Percentiles rank a stretch among this genome's conserved stretches.
These are phyloP conservation scores for Ianthella basta DNA, from an alignment of 37 sponge, comb jelly and placozoan genomes.

Conservation along the genomic window DNA sequence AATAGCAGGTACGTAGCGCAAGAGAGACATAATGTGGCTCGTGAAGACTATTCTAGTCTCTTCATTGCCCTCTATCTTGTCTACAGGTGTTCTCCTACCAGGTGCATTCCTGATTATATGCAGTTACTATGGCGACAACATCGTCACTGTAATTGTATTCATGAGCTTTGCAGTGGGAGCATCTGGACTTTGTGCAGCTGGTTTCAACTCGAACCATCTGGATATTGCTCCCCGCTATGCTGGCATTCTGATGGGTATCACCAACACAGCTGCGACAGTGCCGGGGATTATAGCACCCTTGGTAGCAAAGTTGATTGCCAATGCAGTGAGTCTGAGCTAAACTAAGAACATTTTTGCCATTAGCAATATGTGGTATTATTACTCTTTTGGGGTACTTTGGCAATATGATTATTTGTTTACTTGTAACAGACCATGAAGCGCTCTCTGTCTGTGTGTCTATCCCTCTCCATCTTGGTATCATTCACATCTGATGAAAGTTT, in stretches of 20 bases:
- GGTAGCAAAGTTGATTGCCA: constrained; percentile 31
- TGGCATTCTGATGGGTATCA: constrained; percentile 88
- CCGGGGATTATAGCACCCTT: constrained; percentile 69
- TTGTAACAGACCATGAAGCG: too few species aligned
- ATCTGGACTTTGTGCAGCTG: constrained; percentile 56
- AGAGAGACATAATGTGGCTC: too few species aligned
- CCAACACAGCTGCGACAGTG: constrained; percentile 73
- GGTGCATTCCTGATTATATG: constrained; percentile 69
- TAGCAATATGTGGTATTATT: too few species aligned
- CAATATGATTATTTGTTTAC: too few species aligned
- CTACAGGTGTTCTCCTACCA: constrained; percentile 53
- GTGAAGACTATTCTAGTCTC: too few species aligned
- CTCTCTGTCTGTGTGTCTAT: too few species aligned
- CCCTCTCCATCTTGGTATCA: too few species aligned
- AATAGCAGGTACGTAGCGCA: constrained; percentile 30
- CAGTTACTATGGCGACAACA: constrained; percentile 68
- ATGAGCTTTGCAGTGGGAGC: constrained; percentile 70
- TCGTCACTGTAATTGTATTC: constrained; percentile 41
- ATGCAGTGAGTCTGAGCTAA: not conserved
- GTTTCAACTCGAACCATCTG: constrained; percentile 74
- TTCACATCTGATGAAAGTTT: too few species aligned
- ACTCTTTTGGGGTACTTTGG: too few species aligned
- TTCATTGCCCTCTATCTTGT: too few species aligned
- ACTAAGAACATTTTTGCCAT: not conserved
- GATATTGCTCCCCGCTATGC: constrained; percentile 86